Evolutionary conservation across 2,888 invertebrate species (phyloP).

Genomic region (Cheiracanthium punctorium): DNA sequence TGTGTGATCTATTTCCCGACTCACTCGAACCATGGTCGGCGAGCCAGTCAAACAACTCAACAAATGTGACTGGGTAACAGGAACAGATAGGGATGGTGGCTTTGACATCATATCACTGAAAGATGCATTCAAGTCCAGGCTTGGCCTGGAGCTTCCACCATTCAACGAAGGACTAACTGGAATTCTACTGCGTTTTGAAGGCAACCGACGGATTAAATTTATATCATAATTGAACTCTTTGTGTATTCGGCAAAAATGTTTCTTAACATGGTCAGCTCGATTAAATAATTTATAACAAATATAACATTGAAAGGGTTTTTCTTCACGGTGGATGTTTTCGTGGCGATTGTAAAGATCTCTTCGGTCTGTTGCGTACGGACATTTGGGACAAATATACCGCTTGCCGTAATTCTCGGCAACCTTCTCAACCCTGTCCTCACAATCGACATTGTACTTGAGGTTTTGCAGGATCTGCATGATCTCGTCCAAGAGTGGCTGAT

Average conservation of each 20-base stretch:
- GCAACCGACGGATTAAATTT: slow-evolving; percentile 73
- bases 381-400: slow-evolving; percentile 88
- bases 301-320: slow-evolving; percentile 95
- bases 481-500: slow-evolving; percentile 85
- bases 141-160: slow-evolving; percentile 15
- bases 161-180: slow-evolving; percentile 50
- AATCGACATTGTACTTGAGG: slow-evolving; percentile 81
- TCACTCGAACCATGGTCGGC: slow-evolving; percentile 48
- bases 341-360: slow-evolving; percentile 92
- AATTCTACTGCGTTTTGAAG: slow-evolving; percentile 71
- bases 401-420: slow-evolving; percentile 65
- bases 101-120: slow-evolving; percentile 35
- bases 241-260: slow-evolving; percentile 94
- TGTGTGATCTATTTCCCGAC: slow-evolving; percentile 45
- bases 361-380: slow-evolving; percentile 93
- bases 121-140: slow-evolving; percentile 20
- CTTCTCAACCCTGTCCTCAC: slow-evolving; percentile 68
- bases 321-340: slow-evolving; percentile 94
- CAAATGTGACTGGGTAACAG: slow-evolving; percentile 52
- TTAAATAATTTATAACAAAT: slow-evolving; percentile 85
- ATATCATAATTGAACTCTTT: slow-evolving; percentile 89
- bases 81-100: slow-evolving; percentile 14
- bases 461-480: slow-evolving; percentile 84
- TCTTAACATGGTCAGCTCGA: slow-evolving; percentile 94
- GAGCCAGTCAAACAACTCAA: slow-evolving; percentile 60